Percentiles rank a stretch among this genome's conserved stretches.
These are phyloP conservation scores for Myiozetetes cayanensis DNA, from an alignment of 2,113 vertebrate genomes.

Conservation along the genomic window DNA sequence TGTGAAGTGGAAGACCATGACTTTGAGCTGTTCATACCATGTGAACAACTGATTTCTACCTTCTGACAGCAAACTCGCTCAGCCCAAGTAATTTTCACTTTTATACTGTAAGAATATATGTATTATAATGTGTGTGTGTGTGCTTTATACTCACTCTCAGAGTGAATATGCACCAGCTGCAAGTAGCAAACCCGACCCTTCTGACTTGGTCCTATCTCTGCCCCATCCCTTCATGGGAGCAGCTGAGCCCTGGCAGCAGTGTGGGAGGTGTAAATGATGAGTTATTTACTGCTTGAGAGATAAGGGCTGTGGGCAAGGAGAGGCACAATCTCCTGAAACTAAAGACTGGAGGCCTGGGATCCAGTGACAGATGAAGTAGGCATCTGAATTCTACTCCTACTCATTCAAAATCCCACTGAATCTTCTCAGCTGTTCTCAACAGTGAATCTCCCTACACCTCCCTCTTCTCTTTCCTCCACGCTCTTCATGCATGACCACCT, in stretches of 20 bases:
- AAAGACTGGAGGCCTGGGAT: neutral
- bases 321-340: neutral
- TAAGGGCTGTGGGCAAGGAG: neutral
- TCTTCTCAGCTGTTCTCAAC: neutral
- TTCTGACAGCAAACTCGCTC: neutral
- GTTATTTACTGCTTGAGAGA: neutral
- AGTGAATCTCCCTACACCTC: neutral
- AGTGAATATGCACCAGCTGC: fast-evolving
- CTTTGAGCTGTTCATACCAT: neutral
- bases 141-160: neutral
- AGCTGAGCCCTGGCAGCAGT: neutral
- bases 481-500: neutral
- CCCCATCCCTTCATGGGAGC: neutral
- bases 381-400: neutral
- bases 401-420: neutral
- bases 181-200: neutral
- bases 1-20: neutral
- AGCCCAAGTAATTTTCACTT: neutral
- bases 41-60: neutral
- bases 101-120: neutral
- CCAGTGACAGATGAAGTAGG: neutral
- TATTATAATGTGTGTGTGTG: fast-evolving
- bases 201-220: neutral
- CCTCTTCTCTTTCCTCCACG: neutral
- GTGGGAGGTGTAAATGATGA: neutral